Percentiles rank a stretch among this genome's conserved stretches.
Evolutionary conservation across 2,113 vertebrate species (phyloP).

Genomic region (zebrafish (Danio rerio)): DNA sequence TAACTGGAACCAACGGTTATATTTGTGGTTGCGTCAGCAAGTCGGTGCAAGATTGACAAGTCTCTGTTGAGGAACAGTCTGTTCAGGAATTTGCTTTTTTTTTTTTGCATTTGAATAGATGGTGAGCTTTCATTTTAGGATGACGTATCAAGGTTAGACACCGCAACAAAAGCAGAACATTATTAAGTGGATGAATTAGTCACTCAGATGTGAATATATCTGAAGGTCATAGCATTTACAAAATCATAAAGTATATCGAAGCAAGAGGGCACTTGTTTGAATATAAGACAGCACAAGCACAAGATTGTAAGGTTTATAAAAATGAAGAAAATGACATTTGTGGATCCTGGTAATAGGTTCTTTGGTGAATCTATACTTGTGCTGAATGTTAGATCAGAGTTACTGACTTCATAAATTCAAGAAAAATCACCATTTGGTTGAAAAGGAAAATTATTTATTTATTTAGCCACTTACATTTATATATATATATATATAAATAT

Average conservation of each 20-base stretch:
- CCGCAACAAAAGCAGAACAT: background rate
- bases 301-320: background rate
- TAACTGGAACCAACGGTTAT: slow-evolving; percentile 64
- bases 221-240: background rate
- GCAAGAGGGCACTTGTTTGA: background rate
- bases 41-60: background rate
- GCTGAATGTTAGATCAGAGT: no score
- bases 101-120: slow-evolving; percentile 4
- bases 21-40: background rate
- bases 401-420: no score
- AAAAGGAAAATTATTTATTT: no score
- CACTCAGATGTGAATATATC: background rate
- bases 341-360: no score
- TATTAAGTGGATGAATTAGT: no score
- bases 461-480: no score
- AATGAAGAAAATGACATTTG: background rate
- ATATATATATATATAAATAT: no score
- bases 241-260: background rate
- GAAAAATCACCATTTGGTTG: no score
- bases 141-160: background rate
- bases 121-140: background rate
- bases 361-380: no score
- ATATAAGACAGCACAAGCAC: background rate
- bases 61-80: background rate
- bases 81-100: background rate